Conservation (phyloP, 2,113 vertebrate species). For the Indicator indicator region DNA sequence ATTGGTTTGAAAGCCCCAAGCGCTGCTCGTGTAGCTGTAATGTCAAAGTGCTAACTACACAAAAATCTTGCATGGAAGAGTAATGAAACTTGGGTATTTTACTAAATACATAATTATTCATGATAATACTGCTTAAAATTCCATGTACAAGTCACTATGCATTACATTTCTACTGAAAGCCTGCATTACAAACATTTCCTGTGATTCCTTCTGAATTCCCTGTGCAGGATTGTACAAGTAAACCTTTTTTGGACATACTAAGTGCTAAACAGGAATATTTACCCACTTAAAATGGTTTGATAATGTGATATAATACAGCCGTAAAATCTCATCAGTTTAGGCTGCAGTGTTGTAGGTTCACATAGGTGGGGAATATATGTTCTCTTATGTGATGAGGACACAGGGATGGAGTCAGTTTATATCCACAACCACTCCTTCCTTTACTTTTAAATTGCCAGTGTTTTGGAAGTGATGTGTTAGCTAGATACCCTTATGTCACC, state of each 20-base stretch:
- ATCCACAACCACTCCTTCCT: background rate
- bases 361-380: fast-evolving
- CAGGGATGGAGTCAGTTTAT: background rate
- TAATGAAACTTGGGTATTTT: background rate
- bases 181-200: background rate
- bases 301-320: background rate
- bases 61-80: background rate
- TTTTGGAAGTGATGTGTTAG: background rate
- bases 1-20: background rate
- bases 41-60: background rate
- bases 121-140: background rate
- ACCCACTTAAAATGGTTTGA: background rate
- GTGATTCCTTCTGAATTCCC: background rate
- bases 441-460: background rate
- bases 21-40: background rate
- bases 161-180: background rate
- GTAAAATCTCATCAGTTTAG: background rate
- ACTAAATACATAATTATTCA: background rate
- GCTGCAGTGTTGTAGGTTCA: background rate
- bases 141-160: background rate
- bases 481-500: background rate
- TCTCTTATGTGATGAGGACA: background rate
- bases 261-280: background rate
- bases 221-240: background rate
- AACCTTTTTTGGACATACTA: background rate